phyloP scores from a whole-genome alignment of 2,888 invertebrate species.

The Salticus scenicus region DNA sequence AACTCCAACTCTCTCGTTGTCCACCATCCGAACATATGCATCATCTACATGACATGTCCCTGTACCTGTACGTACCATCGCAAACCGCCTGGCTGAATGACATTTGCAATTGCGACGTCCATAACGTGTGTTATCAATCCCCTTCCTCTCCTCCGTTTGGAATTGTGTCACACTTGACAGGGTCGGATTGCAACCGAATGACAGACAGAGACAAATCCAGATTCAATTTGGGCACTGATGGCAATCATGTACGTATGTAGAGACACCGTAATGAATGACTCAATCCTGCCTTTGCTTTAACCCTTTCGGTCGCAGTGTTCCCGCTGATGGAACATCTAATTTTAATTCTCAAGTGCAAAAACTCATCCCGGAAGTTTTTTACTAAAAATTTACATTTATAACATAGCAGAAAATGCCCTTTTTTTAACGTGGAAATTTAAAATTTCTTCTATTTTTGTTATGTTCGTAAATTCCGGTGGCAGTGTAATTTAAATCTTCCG shows the following conservation, averaged over 20 bases:
- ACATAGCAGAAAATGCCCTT: no score
- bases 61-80: neutral
- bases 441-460: no score
- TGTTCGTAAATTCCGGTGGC: no score
- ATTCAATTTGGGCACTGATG: slow-evolving; percentile 16
- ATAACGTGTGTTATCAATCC: neutral
- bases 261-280: neutral
- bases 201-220: neutral
- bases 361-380: no score
- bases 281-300: neutral
- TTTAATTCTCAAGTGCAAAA: no score
- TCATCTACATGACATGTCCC: neutral
- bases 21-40: neutral
- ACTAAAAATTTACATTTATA: no score
- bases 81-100: neutral
- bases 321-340: no score
- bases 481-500: no score
- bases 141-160: no score
- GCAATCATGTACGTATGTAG: neutral
- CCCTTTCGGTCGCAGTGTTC: no score
- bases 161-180: neutral
- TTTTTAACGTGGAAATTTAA: no score
- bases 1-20: neutral
- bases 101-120: neutral
- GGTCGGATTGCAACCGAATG: neutral